Conservation (phyloP, 2,888 invertebrate genomes). For the Endomychus coccineus region DNA sequence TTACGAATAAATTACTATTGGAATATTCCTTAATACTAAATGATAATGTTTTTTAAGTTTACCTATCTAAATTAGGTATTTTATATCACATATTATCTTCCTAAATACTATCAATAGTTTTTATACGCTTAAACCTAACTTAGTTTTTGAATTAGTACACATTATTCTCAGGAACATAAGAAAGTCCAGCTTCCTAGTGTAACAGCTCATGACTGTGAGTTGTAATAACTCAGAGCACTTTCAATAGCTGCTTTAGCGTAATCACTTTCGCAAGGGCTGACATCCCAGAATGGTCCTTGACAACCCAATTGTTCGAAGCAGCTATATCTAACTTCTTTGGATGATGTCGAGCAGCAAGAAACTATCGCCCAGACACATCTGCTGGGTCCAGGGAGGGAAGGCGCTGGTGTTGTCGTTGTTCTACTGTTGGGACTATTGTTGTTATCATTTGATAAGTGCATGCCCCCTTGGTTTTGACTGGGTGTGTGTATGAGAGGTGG, state of each 20-base stretch:
- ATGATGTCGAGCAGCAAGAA: constrained; percentile 57
- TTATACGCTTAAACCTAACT: no score
- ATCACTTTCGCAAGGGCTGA: constrained; percentile 60
- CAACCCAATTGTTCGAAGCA: constrained; percentile 71
- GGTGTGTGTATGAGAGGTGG: no score
- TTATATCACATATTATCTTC: no score
- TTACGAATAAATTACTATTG: no score
- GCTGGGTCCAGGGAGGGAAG: constrained; percentile 44
- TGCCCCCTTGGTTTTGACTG: no score
- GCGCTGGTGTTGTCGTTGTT: constrained; percentile 4
- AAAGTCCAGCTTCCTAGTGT: background rate
- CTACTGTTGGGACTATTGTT: background rate
- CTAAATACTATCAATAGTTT: no score
- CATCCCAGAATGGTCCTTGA: constrained; percentile 64
- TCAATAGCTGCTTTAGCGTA: constrained; percentile 53
- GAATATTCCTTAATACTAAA: no score
- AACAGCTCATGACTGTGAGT: constrained; percentile 3
- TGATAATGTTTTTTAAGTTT: no score
- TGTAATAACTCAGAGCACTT: constrained; percentile 42
- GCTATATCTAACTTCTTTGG: constrained; percentile 44
- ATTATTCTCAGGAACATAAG: no score
- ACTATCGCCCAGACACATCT: constrained; percentile 70
- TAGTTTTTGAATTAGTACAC: no score
- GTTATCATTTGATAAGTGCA: background rate
- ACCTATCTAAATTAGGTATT: no score